phyloP scores from a whole-genome alignment of 1,140 invertebrate species.

The Gryon sp. region DNA sequence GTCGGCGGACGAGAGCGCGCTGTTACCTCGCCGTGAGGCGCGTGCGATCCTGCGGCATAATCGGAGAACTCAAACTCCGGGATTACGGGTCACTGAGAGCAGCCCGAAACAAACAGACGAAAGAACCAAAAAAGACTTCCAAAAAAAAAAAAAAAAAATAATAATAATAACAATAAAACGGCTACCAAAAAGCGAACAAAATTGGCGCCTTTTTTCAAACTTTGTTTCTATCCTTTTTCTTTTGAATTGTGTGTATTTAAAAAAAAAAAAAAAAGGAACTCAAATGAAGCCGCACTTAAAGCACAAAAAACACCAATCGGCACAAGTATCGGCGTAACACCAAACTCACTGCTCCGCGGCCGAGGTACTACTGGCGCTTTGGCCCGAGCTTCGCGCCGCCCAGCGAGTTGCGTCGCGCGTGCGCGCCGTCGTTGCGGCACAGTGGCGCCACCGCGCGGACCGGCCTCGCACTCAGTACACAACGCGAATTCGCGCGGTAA shows the following conservation, averaged over 20 bases:
- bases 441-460: constrained; percentile 43
- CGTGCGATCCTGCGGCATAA: constrained; percentile 70
- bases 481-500: constrained; percentile 22
- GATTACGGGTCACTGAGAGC: neutral
- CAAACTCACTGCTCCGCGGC: constrained; percentile 63
- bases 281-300: too few species aligned
- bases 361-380: constrained; percentile 65
- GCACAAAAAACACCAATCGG: too few species aligned
- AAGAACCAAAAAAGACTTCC: too few species aligned
- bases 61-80: constrained; percentile 28
- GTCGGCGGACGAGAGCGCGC: constrained; percentile 64
- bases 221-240: too few species aligned
- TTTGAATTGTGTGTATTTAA: too few species aligned
- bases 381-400: constrained; percentile 26
- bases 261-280: too few species aligned
- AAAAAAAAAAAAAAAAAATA: too few species aligned
- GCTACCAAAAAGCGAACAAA: too few species aligned
- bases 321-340: too few species aligned
- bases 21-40: constrained; percentile 73
- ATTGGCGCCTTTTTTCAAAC: too few species aligned
- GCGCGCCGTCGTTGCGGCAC: constrained; percentile 21
- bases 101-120: too few species aligned
- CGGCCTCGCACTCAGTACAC: constrained; percentile 13
- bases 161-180: too few species aligned
- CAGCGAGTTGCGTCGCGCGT: constrained; percentile 40